phyloP scores from a whole-genome alignment of 2,113 vertebrate genomes.

The Tylochromis polylepis region DNA sequence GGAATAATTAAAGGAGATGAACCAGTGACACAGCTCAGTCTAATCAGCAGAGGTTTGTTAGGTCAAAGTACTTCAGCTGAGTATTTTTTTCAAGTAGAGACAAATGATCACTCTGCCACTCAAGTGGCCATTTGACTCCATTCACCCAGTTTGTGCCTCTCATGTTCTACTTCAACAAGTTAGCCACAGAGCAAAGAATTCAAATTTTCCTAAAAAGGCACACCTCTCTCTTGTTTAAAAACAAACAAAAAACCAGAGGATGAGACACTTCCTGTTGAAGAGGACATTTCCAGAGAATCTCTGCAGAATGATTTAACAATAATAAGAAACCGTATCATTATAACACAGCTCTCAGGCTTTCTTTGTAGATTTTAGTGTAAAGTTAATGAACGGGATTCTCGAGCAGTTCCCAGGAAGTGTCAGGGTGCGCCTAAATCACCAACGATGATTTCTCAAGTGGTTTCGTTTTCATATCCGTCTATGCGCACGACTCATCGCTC shows the following conservation, averaged over 20 bases:
- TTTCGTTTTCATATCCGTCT: neutral
- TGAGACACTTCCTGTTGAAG: neutral
- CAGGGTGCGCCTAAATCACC: too few relatives aligned
- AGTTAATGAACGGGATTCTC: neutral
- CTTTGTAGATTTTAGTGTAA: neutral
- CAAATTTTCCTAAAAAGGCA: neutral
- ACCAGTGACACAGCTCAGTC: neutral
- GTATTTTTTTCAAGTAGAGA: neutral
- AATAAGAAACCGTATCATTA: neutral
- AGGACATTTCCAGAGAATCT: neutral
- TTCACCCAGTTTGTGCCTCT: neutral
- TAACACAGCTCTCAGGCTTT: neutral
- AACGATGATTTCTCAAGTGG: neutral
- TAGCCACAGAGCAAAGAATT: neutral
- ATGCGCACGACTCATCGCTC: too few relatives aligned
- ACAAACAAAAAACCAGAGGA: fast-evolving
- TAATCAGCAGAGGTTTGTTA: neutral
- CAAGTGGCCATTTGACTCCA: neutral
- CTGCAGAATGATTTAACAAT: neutral
- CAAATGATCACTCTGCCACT: neutral
- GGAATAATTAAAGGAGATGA: neutral
- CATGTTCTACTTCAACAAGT: neutral
- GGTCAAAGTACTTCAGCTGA: neutral
- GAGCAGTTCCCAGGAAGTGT: neutral
- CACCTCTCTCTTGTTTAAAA: neutral